These are phyloP conservation scores for Staurois parvus DNA, from an alignment of 2,797 vertebrate genomes.

Conservation along the genomic window DNA sequence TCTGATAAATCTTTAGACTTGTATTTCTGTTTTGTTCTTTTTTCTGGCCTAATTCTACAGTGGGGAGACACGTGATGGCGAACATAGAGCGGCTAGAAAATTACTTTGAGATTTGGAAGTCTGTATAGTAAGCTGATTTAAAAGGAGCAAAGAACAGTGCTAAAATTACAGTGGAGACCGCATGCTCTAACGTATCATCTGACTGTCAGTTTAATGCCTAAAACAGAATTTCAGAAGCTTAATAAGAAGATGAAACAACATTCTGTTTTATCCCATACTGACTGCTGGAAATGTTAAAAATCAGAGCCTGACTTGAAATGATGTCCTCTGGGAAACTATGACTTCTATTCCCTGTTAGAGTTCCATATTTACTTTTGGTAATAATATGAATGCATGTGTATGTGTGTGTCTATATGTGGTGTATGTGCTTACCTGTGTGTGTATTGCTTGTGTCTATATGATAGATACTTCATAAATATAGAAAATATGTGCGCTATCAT, in stretches of 20 bases:
- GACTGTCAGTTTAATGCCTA: constrained; percentile 44
- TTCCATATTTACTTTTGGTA: constrained; percentile 12
- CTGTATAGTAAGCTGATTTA: constrained; percentile 19
- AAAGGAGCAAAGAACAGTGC: not conserved
- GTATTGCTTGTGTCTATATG: not conserved
- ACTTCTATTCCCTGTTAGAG: not conserved
- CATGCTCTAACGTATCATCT: not conserved
- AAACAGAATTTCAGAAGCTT: constrained; percentile 36
- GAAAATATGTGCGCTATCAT: no score
- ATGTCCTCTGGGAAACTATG: constrained; percentile 1
- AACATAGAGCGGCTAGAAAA: not conserved
- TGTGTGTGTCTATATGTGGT: not conserved
- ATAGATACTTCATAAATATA: not conserved
- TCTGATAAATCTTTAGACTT: not conserved
- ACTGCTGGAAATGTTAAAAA: constrained; percentile 25
- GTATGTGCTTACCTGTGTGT: not conserved
- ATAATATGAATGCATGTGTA: not conserved
- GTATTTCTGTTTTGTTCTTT: not conserved
- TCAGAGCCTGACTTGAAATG: constrained; percentile 4
- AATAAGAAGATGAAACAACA: constrained; percentile 13
- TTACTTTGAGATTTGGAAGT: not conserved
- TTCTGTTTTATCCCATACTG: constrained; percentile 24
- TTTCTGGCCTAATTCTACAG: constrained; percentile 24
- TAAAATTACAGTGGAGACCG: constrained; percentile 8
- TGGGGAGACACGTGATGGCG: not conserved